Base-by-base conservation (phyloP, 1,140 invertebrate species). In the Yoshiicerus persimilis region DNA sequence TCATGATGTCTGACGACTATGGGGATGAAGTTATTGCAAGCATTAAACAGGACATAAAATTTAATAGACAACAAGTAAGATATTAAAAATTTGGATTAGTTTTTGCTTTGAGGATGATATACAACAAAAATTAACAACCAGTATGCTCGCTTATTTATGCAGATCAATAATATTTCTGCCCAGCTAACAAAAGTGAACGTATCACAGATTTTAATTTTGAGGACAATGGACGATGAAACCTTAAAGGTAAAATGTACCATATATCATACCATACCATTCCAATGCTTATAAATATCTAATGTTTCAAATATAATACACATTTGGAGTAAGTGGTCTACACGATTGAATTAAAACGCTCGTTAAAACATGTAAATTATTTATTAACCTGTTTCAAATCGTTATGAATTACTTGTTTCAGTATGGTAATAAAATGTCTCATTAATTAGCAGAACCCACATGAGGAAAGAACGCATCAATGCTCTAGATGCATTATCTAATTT, bases 201-300 rank as follows among this genome's bases (percentile, higher is more conserved):
- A 23, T 88, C 88, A n/a, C 88, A 88, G 36, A 39, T 88, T 38
- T 23, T 88, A n/a, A 16, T 88, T n/a, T 30, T 80, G 47, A 34
- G 88, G 38, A 86, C 88, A 16, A 77, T 88, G 41, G 85, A 88
- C 34, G 88, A 86, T 5, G 88, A 88, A 86, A 88, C 88, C 38
- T 86, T 88, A 62, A 88, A 88, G 70, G 84, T 86, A 47, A 25
- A 27, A 32, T 62, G 3, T 80, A 20, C 64, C 64, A 9, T 16
- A 30, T 66, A 39, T 39, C 13, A n/a, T n/a, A n/a, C n/a, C n/a
- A n/a, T n/a, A n/a, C n/a, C n/a, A n/a, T n/a, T n/a, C n/a, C n/a
- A n/a, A n/a, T n/a, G n/a, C n/a, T n/a, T n/a, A n/a, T n/a, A n/a
- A n/a, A n/a, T n/a, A n/a, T n/a, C n/a, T n/a, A n/a, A n/a, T n/a